Evolutionary conservation across 2,797 vertebrate species (phyloP), one percentile per base, ranked within the genome.

Genomic region (Microctenopoma lineatum): DNA sequence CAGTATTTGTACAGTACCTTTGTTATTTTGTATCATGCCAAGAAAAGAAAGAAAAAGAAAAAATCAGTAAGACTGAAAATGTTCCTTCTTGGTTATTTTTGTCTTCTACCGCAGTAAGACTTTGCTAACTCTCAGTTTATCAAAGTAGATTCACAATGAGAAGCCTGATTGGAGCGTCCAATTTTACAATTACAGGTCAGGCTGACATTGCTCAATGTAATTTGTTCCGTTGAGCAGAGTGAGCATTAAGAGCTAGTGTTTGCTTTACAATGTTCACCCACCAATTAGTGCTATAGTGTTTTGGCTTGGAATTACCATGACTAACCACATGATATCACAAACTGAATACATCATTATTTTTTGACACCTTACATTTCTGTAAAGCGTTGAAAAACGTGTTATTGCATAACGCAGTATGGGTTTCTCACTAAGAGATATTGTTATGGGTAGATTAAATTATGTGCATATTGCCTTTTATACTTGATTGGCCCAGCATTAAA

Each of bases 1-100:
- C 55, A 59, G 61, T 53, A 79, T 72, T 76, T 81, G 74, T 53
- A 60, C 68, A 45, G 59, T 34, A 68, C 51, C 45, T 78, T 71
- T 68, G 51, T 77, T 85, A 59, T 77, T 68, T 61, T 57, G 56
- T 79, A 56, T 72, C 73, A 65, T 66, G 45, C 62, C 32, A 78
- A 14, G 39, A 53, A 50, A 71, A 56, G 11, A 45, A 38, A 44
- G 59, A 72, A 18, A 41, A 71, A 21, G 3, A 4, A 16, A 47
- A 71, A 64, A 58, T 21, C 9, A 12, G 7, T 50, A 62, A 58
- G 65, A 27, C 11, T 36, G 38, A 54, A 38, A 59, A 62, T 36
- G 7, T 45, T 73, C 5, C 29, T 5, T 2, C 36, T 55, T 21
- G 5, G 51, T 61, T 71, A 57, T 46, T 66, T 73, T 57, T 71